Base-by-base conservation (phyloP, 2,113 vertebrate species). In the Strix uralensis region DNA sequence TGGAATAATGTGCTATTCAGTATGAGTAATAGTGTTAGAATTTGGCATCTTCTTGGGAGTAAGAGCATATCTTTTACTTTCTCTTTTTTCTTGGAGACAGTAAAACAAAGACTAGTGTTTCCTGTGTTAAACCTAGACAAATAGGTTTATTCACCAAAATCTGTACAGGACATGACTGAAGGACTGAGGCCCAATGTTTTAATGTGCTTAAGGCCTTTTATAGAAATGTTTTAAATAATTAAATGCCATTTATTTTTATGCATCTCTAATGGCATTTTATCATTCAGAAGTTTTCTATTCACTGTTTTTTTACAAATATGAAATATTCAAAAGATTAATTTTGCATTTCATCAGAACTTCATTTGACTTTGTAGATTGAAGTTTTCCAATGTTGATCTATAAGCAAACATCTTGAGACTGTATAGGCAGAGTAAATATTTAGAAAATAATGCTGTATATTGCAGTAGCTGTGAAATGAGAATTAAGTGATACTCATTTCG, bases 301-400 rank as follows among this genome's bases (percentile, higher is more conserved):
- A 23, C n/a, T 52, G 44, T 25, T 42, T 95, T 95, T 94, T 77
- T 54, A 81, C 32, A 90, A 88, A 80, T 82, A 95, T 85, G 79
- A 97, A 89, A 95, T 96, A 92, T 95, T 95, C 32, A 95, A 38
- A 80, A 91, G 89, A 69, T 90, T 58, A 27, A 54, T 72, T 90
- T 80, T 91, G 42, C 49, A 62, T 91, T 94, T 94, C 57, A 78
- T 67, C 66, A 79, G 62, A 92, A 82, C 57, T 93, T 87, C 61
- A 46, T 87, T 89, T 91, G 91, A 87, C 73, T 94, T 89, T 61
- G 69, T 74, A 58, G 77, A 81, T 26, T 63, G 46, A 72, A 40
- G 40, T 92, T 95, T 90, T 91, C 44, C 72, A 4, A 1, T 84
- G 57, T 21, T 86, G 61, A 84, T 93, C 92, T 86, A 32, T 54